phyloP scores from a whole-genome alignment of 2,797 vertebrate genomes.

The Miichthys miiuy region DNA sequence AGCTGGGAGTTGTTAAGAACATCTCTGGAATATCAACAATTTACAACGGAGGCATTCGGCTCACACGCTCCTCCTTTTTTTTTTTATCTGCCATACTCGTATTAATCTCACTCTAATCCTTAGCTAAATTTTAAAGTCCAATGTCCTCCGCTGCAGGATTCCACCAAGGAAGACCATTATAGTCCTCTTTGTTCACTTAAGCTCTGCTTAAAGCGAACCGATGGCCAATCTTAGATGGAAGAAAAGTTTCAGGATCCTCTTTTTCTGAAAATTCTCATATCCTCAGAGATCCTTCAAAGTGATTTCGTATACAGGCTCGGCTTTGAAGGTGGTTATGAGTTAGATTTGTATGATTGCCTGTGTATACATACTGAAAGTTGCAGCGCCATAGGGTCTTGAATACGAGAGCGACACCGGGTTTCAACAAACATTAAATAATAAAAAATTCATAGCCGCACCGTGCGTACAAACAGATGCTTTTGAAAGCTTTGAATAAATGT shows the following conservation, averaged over 20 bases:
- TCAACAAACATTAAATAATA: conserved; percentile 4
- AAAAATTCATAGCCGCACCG: neutral
- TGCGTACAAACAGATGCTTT: conserved; percentile 2
- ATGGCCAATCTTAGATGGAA: conserved; percentile 32
- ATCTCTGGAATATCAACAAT: conserved; percentile 71
- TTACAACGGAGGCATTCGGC: conserved; percentile 51
- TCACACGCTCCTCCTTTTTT: conserved; percentile 40
- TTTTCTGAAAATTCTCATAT: conserved; percentile 38
- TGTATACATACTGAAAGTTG: neutral
- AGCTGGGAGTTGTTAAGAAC: conserved; percentile 56
- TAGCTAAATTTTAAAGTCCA: conserved; percentile 60
- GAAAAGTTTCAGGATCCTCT: conserved; percentile 39
- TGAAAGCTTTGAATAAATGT: conserved; percentile 24
- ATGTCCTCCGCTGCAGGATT: conserved; percentile 50
- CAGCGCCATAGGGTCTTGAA: neutral
- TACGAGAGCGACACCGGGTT: conserved; percentile 1
- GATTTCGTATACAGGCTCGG: conserved; percentile 28
- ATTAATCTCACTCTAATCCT: conserved; percentile 68
- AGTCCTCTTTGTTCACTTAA: conserved; percentile 64
- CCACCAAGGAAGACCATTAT: conserved; percentile 53
- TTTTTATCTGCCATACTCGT: conserved; percentile 31
- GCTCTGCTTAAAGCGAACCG: conserved; percentile 51
- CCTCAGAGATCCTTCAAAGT: conserved; percentile 43
- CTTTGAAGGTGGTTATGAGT: conserved; percentile 27
- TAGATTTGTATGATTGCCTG: conserved; percentile 15